Percentiles rank a stretch among this genome's conserved stretches.
Evolutionary conservation across 2,797 vertebrate species (phyloP).

Genomic region (Nannoperca obscura): DNA sequence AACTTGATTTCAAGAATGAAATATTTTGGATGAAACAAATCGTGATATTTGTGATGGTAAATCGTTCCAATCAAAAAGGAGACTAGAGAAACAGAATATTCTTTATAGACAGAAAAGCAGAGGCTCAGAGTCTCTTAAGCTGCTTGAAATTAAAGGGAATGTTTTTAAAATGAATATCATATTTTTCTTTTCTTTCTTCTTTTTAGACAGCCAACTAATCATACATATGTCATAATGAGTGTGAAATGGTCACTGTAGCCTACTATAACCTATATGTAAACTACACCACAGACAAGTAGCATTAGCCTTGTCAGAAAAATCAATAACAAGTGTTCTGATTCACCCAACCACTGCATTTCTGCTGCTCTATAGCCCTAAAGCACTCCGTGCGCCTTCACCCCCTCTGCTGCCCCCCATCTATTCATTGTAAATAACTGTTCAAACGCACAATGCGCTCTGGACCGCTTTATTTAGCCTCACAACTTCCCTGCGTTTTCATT

Average conservation of each 20-base stretch:
- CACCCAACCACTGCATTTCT: conserved; percentile 46
- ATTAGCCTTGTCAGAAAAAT: conserved; percentile 60
- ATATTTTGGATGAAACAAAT: not conserved
- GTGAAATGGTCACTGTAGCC: conserved; percentile 28
- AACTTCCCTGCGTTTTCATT: conserved; percentile 77
- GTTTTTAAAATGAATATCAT: not conserved
- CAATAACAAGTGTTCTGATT: conserved; percentile 50
- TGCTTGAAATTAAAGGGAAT: not conserved
- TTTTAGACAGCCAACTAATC: not conserved
- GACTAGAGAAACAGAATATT: not conserved
- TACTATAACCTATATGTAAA: too few species aligned
- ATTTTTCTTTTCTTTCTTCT: not conserved
- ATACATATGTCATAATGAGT: conserved; percentile 1
- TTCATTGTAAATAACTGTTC: conserved; percentile 79
- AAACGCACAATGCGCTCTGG: conserved; percentile 76
- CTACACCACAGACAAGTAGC: conserved; percentile 28
- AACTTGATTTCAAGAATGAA: not conserved
- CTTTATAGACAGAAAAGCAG: not conserved
- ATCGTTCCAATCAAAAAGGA: not conserved
- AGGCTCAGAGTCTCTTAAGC: not conserved
- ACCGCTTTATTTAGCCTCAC: conserved; percentile 76
- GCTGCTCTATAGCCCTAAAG: conserved; percentile 40
- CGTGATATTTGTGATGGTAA: not conserved
- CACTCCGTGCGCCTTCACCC: conserved; percentile 22
- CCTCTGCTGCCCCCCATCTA: conserved; percentile 30